phyloP scores from a whole-genome alignment of 2,888 invertebrate genomes.

The Trachelus iudaicus region DNA sequence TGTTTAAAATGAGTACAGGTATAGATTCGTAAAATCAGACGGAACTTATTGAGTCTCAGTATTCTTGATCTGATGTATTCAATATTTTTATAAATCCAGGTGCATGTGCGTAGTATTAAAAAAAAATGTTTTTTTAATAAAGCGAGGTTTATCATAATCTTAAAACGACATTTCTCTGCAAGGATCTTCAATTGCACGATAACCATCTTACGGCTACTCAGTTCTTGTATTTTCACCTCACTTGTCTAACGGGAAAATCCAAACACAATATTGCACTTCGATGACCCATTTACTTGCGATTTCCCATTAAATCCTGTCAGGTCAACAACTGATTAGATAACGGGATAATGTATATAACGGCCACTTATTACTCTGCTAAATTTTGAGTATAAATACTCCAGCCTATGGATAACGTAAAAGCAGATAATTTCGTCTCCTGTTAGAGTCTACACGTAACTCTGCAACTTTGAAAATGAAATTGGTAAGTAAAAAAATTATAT shows the following conservation, averaged over 20 bases:
- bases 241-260: neutral
- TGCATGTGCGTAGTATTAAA: neutral
- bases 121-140: neutral
- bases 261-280: neutral
- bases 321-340: neutral
- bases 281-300: neutral
- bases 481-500: neutral
- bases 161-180: neutral
- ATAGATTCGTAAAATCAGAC: neutral
- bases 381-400: neutral
- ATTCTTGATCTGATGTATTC: neutral
- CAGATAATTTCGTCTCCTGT: neutral
- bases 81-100: neutral
- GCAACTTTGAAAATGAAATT: neutral
- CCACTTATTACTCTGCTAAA: neutral
- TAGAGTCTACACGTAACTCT: neutral
- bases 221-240: neutral
- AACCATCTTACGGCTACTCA: neutral
- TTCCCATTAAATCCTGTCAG: neutral
- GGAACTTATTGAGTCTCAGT: neutral
- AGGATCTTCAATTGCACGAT: neutral
- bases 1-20: neutral
- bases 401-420: neutral
- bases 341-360: neutral
- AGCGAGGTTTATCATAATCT: neutral